A percentile compares a stretch with the other conserved stretches of the same genome.
phyloP scores from a whole-genome alignment of 2,797 vertebrate species.

The Cyprinella venusta region DNA sequence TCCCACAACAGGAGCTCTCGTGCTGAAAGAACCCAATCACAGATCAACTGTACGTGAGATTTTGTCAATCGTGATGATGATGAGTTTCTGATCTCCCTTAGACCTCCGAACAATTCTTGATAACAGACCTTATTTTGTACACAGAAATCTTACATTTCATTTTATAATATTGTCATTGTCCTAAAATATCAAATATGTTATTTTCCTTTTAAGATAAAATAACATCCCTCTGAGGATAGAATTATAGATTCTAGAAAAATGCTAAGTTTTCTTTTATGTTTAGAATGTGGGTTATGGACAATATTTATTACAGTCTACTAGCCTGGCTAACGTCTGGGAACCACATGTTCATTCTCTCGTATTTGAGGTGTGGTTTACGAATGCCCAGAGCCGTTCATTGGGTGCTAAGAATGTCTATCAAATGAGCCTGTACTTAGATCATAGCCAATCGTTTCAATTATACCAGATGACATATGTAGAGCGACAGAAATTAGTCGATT shows the following conservation, averaged over 20 bases:
- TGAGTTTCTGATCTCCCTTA: background rate
- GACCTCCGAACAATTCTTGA: background rate
- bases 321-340: too few species aligned
- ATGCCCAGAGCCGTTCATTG: too few species aligned
- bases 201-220: background rate
- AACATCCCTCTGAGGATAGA: background rate
- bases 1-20: slow-evolving; percentile 84
- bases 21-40: slow-evolving; percentile 90
- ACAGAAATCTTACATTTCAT: background rate
- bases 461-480: too few species aligned
- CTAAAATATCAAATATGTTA: background rate
- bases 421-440: too few species aligned
- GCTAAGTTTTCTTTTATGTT: background rate
- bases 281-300: background rate
- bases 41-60: slow-evolving; percentile 92
- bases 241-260: background rate
- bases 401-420: too few species aligned
- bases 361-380: too few species aligned
- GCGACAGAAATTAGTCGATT: too few species aligned
- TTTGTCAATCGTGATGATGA: background rate
- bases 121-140: background rate
- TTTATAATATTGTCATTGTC: background rate
- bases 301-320: background rate
- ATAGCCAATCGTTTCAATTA: too few species aligned
- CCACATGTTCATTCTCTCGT: too few species aligned